Conservation (phyloP, 2,797 vertebrate genomes). For the Peromyscus nudipes region DNA sequence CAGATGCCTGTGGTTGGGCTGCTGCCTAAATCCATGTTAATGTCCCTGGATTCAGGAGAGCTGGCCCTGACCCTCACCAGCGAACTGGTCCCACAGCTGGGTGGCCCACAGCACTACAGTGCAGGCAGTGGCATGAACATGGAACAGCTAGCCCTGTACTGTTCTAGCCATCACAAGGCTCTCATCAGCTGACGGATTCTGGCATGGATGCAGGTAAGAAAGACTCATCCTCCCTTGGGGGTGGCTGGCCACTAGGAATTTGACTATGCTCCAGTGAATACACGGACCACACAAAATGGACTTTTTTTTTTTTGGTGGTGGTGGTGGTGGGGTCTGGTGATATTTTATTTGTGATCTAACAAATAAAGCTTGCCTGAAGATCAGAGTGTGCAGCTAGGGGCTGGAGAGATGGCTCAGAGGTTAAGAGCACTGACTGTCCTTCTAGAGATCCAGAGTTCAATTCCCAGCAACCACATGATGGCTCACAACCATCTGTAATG, state of each 20-base stretch:
- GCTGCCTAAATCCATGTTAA: background rate
- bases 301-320: no score
- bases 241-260: background rate
- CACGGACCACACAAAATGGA: background rate
- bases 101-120: background rate
- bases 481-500: no score
- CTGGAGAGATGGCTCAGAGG: no score
- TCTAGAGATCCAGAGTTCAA: no score
- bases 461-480: no score
- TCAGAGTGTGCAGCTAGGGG: no score
- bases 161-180: background rate
- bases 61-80: background rate
- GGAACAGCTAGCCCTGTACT: background rate
- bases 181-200: background rate
- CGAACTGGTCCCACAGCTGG: no score
- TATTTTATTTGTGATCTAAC: background rate
- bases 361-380: no score
- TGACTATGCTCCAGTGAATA: background rate
- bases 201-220: background rate
- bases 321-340: no score
- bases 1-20: background rate
- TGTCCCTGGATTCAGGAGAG: background rate
- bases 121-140: background rate
- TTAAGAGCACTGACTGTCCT: no score
- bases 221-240: no score